Evolutionary conservation across 2,113 vertebrate genomes (phyloP).

Genomic region (Caloenas nicobarica): DNA sequence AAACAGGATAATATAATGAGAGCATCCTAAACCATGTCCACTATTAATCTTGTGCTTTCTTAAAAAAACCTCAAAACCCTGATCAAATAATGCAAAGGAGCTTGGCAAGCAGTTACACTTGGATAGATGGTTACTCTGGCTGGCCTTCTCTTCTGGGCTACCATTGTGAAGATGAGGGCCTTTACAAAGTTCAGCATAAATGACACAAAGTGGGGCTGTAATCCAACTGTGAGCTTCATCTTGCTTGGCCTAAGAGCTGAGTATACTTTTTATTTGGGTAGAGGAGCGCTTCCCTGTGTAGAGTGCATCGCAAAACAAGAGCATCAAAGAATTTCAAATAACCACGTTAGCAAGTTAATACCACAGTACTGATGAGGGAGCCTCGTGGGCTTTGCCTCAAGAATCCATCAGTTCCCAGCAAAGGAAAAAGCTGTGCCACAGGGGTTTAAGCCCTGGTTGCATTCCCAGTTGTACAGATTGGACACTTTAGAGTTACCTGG

Average conservation of each 20-base stretch:
- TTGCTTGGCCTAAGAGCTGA: background rate
- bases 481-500: background rate
- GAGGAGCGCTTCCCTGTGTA: background rate
- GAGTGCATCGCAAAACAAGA: background rate
- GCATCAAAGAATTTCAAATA: background rate
- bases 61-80: background rate
- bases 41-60: background rate
- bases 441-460: background rate
- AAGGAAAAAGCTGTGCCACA: background rate
- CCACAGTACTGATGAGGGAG: background rate
- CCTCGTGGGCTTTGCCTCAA: background rate
- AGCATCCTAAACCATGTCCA: background rate
- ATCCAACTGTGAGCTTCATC: background rate
- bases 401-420: background rate
- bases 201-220: background rate
- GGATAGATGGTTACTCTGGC: background rate
- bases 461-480: background rate
- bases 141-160: background rate
- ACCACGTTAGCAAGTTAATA: accelerated
- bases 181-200: background rate
- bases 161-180: background rate
- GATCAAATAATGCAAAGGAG: background rate
- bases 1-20: background rate
- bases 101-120: background rate
- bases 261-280: background rate